Conservation (phyloP, 2,888 invertebrate genomes). For the Tenodera sinensis region DNA sequence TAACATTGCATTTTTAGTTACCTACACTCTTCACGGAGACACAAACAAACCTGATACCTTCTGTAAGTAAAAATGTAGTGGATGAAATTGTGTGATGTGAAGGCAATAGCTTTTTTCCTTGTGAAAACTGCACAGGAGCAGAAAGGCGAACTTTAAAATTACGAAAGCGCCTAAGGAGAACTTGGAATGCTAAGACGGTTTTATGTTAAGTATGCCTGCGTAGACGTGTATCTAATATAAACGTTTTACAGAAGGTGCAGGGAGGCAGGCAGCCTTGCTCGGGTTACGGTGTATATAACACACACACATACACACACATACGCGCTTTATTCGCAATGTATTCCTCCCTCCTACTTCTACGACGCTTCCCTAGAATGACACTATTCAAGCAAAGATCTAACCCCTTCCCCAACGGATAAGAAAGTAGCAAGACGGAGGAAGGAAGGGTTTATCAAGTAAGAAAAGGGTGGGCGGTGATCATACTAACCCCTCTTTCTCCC, state of each 20-base stretch:
- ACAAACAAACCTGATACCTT: too few relatives aligned
- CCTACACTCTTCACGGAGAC: too few relatives aligned
- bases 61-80: too few relatives aligned
- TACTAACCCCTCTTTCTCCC: neutral
- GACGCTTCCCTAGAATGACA: neutral
- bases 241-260: neutral
- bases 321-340: neutral
- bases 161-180: neutral
- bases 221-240: neutral
- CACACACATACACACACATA: neutral
- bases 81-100: too few relatives aligned
- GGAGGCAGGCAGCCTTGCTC: neutral
- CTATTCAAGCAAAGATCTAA: neutral
- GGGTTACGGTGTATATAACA: neutral
- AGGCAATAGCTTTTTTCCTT: too few relatives aligned
- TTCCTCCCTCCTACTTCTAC: neutral
- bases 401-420: neutral
- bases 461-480: neutral
- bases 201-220: neutral
- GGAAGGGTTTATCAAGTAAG: slow-evolving; percentile 10
- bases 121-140: too few relatives aligned
- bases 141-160: neutral
- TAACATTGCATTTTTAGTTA: too few relatives aligned
- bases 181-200: neutral
- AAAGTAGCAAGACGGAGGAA: neutral